These are phyloP conservation scores for Limonius californicus DNA, from an alignment of 1,140 invertebrate genomes.

Conservation along the genomic window DNA sequence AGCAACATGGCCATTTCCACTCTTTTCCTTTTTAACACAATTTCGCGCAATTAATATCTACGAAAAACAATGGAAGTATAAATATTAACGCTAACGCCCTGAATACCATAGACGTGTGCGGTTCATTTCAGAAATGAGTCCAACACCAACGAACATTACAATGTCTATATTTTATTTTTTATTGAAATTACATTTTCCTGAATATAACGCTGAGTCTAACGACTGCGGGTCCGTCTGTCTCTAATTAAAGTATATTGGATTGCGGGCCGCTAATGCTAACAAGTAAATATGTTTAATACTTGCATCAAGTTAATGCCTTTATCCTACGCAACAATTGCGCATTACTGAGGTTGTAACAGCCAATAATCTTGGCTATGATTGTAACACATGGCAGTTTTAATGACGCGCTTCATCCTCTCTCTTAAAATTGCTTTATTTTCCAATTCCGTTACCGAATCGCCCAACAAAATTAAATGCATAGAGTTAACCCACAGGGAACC, in stretches of 20 bases:
- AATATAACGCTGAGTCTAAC: constrained; percentile 26
- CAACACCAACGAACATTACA: constrained; percentile 10
- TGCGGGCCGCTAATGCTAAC: constrained; percentile 30
- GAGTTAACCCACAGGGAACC: too few species aligned
- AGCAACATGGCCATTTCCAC: too few species aligned
- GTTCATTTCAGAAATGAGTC: constrained; percentile 6
- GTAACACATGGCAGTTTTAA: constrained; percentile 11
- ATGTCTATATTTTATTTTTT: constrained; percentile 31
- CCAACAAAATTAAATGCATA: neutral
- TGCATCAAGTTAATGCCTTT: constrained; percentile 30
- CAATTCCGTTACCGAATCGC: neutral
- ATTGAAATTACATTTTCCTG: constrained; percentile 31
- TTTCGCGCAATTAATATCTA: neutral
- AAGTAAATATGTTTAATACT: constrained; percentile 35
- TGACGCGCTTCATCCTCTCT: neutral
- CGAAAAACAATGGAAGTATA: neutral
- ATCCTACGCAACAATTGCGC: constrained; percentile 23
- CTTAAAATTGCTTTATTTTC: constrained; percentile 14
- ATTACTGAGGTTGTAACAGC: constrained; percentile 10
- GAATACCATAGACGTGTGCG: neutral
- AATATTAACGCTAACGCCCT: neutral
- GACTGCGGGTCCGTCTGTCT: constrained; percentile 27
- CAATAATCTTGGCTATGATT: constrained; percentile 12
- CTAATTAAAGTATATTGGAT: constrained; percentile 34
- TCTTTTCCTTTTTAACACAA: neutral